A percentile compares a stretch with the other conserved stretches of the same genome.
Conservation (phyloP, 2,888 invertebrate species). For the Lumbricus terrestris region DNA sequence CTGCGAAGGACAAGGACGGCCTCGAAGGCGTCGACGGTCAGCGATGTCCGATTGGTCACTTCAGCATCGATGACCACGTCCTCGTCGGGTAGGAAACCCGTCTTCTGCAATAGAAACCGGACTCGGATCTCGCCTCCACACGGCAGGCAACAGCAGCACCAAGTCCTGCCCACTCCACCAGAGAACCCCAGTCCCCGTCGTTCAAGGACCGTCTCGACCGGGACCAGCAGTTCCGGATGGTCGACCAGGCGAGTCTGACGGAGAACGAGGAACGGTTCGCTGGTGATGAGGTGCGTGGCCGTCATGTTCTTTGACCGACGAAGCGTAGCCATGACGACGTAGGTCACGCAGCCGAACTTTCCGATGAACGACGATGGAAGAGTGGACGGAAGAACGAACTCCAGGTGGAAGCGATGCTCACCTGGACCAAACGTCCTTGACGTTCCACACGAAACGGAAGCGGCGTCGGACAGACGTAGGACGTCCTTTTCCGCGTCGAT, state of each 20-base stretch:
- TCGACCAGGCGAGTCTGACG: conserved; percentile 20
- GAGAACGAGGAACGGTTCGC: conserved; percentile 56
- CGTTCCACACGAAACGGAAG: background rate
- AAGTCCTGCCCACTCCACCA: background rate
- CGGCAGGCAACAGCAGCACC: background rate
- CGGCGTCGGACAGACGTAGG: background rate
- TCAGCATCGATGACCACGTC: conserved; percentile 54
- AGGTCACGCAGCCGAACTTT: conserved; percentile 57
- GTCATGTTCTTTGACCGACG: conserved; percentile 46
- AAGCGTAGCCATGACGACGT: conserved; percentile 54
- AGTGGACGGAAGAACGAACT: conserved; percentile 52
- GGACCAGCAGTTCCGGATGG: background rate
- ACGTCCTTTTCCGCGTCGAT: background rate
- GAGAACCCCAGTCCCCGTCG: background rate
- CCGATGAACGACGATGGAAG: conserved; percentile 59
- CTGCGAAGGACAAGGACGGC: conserved; percentile 52
- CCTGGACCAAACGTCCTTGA: conserved; percentile 44
- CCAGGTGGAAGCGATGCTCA: conserved; percentile 51
- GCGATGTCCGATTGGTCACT: conserved; percentile 50
- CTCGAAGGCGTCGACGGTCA: conserved; percentile 37
- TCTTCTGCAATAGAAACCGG: conserved; percentile 43
- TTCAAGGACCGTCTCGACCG: background rate
- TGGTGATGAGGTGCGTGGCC: conserved; percentile 51
- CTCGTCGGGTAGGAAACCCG: conserved; percentile 55
- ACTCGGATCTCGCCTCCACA: conserved; percentile 32